These are phyloP conservation scores for Pelochelys cantorii DNA, from an alignment of 2,797 vertebrate species.

Conservation along the genomic window DNA sequence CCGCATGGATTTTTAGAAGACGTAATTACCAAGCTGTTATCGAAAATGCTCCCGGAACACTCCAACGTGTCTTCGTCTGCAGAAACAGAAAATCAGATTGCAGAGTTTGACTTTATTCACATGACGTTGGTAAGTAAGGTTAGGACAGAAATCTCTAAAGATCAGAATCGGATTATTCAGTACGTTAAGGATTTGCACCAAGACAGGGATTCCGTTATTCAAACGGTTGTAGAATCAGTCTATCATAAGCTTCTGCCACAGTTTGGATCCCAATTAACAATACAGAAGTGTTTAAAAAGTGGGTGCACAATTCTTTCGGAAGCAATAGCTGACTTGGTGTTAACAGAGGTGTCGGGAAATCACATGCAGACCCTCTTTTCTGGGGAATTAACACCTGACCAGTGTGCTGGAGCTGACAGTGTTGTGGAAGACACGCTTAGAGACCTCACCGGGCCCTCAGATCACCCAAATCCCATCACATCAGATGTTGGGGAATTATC, in stretches of 20 bases:
- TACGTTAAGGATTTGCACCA: conserved; percentile 57
- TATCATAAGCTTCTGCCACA: conserved; percentile 59
- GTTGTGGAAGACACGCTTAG: conserved; percentile 61
- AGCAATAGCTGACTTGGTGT: conserved; percentile 58
- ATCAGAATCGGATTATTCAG: conserved; percentile 41
- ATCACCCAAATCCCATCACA: not conserved
- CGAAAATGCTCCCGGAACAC: conserved; percentile 15
- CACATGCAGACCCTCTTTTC: conserved; percentile 64
- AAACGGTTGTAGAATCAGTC: conserved; percentile 52
- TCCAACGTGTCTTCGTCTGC: not conserved
- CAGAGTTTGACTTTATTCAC: conserved; percentile 58
- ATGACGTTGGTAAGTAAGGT: conserved; percentile 52
- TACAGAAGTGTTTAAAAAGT: conserved; percentile 51
- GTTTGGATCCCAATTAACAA: conserved; percentile 34
- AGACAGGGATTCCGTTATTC: conserved; percentile 48
- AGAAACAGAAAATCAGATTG: not conserved
- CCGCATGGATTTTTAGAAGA: conserved; percentile 66
- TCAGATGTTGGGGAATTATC: conserved; percentile 5
- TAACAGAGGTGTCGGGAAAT: conserved; percentile 61
- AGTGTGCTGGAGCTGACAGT: conserved; percentile 18
- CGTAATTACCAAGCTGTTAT: conserved; percentile 49
- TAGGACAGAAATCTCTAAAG: conserved; percentile 54
- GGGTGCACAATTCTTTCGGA: conserved; percentile 44
- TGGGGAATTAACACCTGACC: conserved; percentile 1
- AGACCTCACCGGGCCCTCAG: not conserved